phyloP scores from a whole-genome alignment of 2,113 vertebrate genomes.

The Meles meles region DNA sequence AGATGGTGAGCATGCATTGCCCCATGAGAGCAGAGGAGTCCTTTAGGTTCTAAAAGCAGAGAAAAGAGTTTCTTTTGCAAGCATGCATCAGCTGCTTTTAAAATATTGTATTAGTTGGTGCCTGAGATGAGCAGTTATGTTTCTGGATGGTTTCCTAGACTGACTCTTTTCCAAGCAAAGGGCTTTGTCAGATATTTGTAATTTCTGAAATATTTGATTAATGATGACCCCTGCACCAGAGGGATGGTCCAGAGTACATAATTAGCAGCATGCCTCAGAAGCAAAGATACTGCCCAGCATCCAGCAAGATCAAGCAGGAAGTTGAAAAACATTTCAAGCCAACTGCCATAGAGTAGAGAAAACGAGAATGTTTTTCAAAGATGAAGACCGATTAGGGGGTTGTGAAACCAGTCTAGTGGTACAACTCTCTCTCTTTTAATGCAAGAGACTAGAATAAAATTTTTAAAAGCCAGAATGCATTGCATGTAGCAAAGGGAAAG shows the following conservation, averaged over 20 bases:
- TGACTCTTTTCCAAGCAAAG: constrained; percentile 58
- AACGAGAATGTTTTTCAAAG: neutral
- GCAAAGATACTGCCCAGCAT: neutral
- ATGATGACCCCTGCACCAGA: constrained; percentile 48
- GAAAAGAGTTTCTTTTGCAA: constrained; percentile 44
- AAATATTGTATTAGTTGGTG: constrained; percentile 37
- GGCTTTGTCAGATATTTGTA: constrained; percentile 59
- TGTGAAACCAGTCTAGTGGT: neutral
- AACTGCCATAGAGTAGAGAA: neutral
- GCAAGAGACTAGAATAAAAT: neutral
- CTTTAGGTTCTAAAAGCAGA: constrained; percentile 22
- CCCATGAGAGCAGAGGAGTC: neutral
- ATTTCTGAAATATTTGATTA: constrained; percentile 65
- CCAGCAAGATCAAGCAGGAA: neutral
- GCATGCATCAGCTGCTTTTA: constrained; percentile 33
- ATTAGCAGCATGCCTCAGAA: constrained; percentile 23
- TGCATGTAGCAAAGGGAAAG: neutral
- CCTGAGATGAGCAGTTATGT: constrained; percentile 50
- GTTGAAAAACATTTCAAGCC: neutral
- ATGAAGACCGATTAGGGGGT: neutral
- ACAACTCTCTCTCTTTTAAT: neutral
- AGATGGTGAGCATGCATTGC: neutral
- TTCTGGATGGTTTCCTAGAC: constrained; percentile 68
- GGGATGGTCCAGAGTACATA: neutral
- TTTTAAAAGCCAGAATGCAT: neutral